Conservation (phyloP, 2,113 vertebrate genomes). For the Rynchops niger region DNA sequence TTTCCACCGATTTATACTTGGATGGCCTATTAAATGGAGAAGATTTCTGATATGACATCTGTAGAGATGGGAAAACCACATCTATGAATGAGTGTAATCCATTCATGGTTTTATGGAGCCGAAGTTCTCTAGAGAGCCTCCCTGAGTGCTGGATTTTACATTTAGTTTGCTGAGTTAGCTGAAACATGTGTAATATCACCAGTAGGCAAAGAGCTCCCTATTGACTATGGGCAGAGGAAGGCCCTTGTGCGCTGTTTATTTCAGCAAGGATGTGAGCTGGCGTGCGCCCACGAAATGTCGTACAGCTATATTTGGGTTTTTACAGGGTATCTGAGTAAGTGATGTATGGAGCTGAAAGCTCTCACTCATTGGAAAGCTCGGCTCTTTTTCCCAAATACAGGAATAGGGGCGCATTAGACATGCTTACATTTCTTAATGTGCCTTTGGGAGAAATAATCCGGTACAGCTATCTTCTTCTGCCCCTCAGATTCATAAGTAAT, state of each 20-base stretch:
- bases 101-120: constrained; percentile 41
- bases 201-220: constrained; percentile 10
- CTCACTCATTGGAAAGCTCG: not conserved
- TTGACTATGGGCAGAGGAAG: not conserved
- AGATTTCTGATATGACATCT: constrained; percentile 5
- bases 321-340: constrained; percentile 17
- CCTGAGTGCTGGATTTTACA: constrained; percentile 50
- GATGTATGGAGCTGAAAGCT: constrained; percentile 20
- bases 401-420: not conserved
- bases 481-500: constrained; percentile 22
- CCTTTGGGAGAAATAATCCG: constrained; percentile 26
- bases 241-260: not conserved
- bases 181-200: constrained; percentile 14
- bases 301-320: not conserved
- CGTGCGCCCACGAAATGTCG: not conserved
- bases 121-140: constrained; percentile 13
- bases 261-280: constrained; percentile 11
- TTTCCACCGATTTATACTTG: not conserved
- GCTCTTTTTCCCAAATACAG: not conserved
- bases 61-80: constrained; percentile 38
- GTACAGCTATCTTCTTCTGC: not conserved
- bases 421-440: constrained; percentile 46
- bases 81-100: not conserved
- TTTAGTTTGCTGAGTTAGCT: constrained; percentile 44
- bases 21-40: constrained; percentile 18